A percentile compares a stretch with the other conserved stretches of the same genome.
phyloP scores from a whole-genome alignment of 92 coral and sea anemone genomes.

The Heliopora coerulea region DNA sequence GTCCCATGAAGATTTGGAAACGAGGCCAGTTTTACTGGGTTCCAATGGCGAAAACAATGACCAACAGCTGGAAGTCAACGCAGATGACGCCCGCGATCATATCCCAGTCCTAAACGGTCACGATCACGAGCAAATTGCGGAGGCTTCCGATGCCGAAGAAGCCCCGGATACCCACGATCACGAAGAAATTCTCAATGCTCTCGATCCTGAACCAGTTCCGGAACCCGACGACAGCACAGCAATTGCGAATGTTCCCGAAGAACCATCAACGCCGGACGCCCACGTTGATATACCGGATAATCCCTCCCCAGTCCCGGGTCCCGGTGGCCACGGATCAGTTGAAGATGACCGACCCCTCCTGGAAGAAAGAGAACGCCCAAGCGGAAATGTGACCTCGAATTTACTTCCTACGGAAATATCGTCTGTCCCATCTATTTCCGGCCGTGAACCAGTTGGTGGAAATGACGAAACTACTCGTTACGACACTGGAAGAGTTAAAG shows the following conservation, averaged over 20 bases:
- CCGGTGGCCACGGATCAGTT: not conserved
- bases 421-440: not conserved
- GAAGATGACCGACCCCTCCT: not conserved
- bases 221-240: not conserved
- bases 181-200: no score
- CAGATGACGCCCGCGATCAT: not conserved
- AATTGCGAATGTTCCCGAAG: not conserved
- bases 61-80: not conserved
- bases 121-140: not conserved
- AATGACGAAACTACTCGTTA: not conserved
- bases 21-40: conserved; percentile 12
- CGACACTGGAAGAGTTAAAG: not conserved
- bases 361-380: not conserved
- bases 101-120: not conserved
- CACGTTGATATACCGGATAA: not conserved
- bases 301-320: not conserved
- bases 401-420: not conserved
- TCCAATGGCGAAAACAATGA: conserved; percentile 1
- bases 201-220: not conserved
- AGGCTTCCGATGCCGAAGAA: not conserved
- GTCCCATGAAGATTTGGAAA: conserved; percentile 9
- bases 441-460: not conserved
- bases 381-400: not conserved
- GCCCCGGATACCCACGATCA: not conserved
- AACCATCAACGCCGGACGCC: not conserved